Percentiles rank a stretch among this genome's conserved stretches.
phyloP scores from a whole-genome alignment of 2,113 vertebrate genomes.

The Chaetorhynchus papuensis region DNA sequence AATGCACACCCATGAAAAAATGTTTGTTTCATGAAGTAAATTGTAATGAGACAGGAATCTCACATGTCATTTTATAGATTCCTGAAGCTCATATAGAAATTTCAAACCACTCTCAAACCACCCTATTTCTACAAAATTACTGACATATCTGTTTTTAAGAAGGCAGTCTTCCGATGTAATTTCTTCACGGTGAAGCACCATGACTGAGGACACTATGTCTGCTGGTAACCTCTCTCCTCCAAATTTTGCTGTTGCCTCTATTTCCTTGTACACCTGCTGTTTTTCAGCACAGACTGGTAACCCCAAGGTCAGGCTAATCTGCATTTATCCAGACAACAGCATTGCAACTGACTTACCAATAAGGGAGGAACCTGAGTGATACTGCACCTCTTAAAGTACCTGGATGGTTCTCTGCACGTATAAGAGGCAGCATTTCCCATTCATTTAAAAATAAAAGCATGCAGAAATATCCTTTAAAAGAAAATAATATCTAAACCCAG shows the following conservation, averaged over 20 bases:
- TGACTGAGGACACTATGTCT: neutral
- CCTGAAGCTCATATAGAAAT: neutral
- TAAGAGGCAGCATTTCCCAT: constrained; percentile 2
- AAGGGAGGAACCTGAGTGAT: constrained; percentile 30
- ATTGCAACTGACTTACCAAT: constrained; percentile 41
- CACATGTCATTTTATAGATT: neutral
- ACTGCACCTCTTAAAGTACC: constrained; percentile 26
- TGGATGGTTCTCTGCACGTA: neutral
- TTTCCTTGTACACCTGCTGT: constrained; percentile 53
- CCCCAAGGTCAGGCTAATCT: constrained; percentile 37
- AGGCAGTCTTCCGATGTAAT: neutral
- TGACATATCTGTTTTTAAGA: constrained; percentile 35
- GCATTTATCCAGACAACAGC: constrained; percentile 20
- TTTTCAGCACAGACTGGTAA: constrained; percentile 49
- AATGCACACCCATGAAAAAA: neutral
- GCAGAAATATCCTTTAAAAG: neutral
- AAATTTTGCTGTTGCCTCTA: constrained; percentile 41
- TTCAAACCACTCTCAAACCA: constrained; percentile 13
- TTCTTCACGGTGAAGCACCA: constrained; percentile 37
- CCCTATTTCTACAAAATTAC: constrained; percentile 44
- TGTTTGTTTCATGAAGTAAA: neutral
- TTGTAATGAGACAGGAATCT: neutral
- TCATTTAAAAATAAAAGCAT: neutral
- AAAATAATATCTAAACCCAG: neutral
- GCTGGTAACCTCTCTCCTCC: constrained; percentile 42